These are phyloP conservation scores for Salmo trutta DNA, from an alignment of 2,797 vertebrate species.

Conservation along the genomic window DNA sequence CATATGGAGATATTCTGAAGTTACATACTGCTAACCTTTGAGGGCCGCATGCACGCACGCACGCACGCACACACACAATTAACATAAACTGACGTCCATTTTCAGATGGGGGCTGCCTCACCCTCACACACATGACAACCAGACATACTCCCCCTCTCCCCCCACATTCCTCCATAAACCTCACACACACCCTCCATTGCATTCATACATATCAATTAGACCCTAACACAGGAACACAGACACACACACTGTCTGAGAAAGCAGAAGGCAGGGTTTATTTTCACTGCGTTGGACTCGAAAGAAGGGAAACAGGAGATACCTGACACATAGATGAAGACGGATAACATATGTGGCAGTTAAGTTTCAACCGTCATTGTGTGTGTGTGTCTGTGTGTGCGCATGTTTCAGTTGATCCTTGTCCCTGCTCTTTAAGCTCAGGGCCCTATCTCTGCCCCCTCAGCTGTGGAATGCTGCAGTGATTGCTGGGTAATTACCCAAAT, in stretches of 20 bases:
- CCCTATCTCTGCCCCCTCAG: constrained; percentile 68
- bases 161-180: constrained; percentile 49
- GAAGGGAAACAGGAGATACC: constrained; percentile 35
- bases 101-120: constrained; percentile 45
- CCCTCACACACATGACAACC: constrained; percentile 56
- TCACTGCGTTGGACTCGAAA: constrained; percentile 41
- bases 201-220: constrained; percentile 65
- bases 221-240: constrained; percentile 23
- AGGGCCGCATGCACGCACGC: constrained; percentile 3
- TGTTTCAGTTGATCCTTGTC: constrained; percentile 42
- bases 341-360: constrained; percentile 45
- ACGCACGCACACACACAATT: constrained; percentile 38
- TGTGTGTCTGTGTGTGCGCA: neutral
- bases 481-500: constrained; percentile 70
- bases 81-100: constrained; percentile 45
- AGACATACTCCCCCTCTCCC: constrained; percentile 53
- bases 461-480: constrained; percentile 71
- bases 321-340: constrained; percentile 55
- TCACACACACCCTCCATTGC: constrained; percentile 47
- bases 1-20: constrained; percentile 31
- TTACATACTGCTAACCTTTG: constrained; percentile 18
- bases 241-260: constrained; percentile 10
- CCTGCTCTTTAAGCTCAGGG: constrained; percentile 67
- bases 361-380: neutral
- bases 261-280: constrained; percentile 43